Evolutionary conservation across 2,797 vertebrate genomes (phyloP).

Genomic region (Pampus argenteus): DNA sequence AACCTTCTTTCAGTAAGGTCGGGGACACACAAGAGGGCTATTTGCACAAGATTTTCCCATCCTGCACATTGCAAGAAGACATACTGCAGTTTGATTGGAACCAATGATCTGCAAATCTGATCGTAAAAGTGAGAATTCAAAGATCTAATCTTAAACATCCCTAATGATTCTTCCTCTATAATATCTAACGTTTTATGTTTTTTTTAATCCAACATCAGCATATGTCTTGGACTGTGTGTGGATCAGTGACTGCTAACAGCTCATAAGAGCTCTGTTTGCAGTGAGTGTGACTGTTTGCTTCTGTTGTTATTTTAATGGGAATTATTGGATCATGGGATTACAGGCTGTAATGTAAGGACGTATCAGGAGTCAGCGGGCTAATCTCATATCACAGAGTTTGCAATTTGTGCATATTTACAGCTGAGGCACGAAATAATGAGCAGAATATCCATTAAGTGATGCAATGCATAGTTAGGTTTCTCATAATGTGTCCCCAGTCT

Average conservation of each 20-base stretch:
- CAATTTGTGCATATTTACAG: slow-evolving; percentile 48
- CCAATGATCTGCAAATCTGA: slow-evolving; percentile 56
- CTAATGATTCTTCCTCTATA: slow-evolving; percentile 32
- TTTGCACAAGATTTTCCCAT: slow-evolving; percentile 48
- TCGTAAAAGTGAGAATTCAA: slow-evolving; percentile 42
- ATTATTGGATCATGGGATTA: slow-evolving; percentile 65
- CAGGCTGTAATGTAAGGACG: slow-evolving; percentile 32
- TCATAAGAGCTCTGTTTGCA: slow-evolving; percentile 40
- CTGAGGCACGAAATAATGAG: slow-evolving; percentile 38
- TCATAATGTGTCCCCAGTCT: slow-evolving; percentile 28
- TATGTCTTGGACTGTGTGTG: slow-evolving; percentile 17
- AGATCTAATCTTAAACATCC: slow-evolving; percentile 38
- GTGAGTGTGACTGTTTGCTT: slow-evolving; percentile 39
- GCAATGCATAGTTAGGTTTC: slow-evolving; percentile 36
- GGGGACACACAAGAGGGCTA: slow-evolving; percentile 25
- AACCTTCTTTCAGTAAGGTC: slow-evolving; percentile 30
- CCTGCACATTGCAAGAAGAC: slow-evolving; percentile 44
- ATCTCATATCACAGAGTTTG: slow-evolving; percentile 58
- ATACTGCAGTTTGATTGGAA: slow-evolving; percentile 48
- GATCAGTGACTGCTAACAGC: slow-evolving; percentile 43
- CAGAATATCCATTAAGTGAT: slow-evolving; percentile 21
- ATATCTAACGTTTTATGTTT: slow-evolving; percentile 32
- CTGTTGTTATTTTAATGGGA: slow-evolving; percentile 67
- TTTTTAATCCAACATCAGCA: slow-evolving; percentile 44
- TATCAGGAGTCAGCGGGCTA: slow-evolving; percentile 47